phyloP scores from a whole-genome alignment of 2,797 vertebrate species.

The Neopelma chrysocephalum region DNA sequence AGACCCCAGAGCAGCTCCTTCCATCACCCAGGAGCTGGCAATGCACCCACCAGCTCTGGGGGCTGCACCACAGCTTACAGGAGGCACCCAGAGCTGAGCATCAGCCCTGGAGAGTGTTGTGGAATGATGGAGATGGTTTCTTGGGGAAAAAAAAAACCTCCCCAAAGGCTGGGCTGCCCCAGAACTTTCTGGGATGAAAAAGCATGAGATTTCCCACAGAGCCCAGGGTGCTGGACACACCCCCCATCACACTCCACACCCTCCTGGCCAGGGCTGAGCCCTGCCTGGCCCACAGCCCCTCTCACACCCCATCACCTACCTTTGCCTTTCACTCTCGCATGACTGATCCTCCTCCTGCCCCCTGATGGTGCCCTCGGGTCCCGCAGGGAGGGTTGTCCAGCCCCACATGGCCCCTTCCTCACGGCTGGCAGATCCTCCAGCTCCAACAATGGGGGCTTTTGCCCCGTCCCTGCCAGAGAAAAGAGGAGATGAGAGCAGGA shows the following conservation, averaged over 20 bases:
- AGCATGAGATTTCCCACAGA: background rate
- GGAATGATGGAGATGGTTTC: background rate
- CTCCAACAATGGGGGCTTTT: background rate
- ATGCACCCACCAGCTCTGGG: background rate
- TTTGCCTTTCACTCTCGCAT: background rate
- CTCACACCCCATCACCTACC: background rate
- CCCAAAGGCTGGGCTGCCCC: background rate
- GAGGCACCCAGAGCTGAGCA: background rate
- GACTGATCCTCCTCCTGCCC: constrained; percentile 54
- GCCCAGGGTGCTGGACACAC: background rate
- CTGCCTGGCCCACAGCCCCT: background rate
- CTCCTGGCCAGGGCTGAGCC: background rate
- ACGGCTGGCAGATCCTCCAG: background rate
- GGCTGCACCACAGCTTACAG: rapidly evolving
- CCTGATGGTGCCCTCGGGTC: background rate
- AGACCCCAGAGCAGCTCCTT: background rate
- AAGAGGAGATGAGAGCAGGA: background rate
- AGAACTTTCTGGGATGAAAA: background rate
- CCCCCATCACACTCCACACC: background rate
- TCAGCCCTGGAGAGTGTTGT: background rate
- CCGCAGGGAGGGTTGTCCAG: background rate
- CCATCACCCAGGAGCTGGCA: background rate
- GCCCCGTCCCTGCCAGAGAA: background rate
- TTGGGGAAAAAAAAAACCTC: rapidly evolving
- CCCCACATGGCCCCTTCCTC: rapidly evolving